Conservation (phyloP, 2,888 invertebrate species). For the Thyatira batis region DNA sequence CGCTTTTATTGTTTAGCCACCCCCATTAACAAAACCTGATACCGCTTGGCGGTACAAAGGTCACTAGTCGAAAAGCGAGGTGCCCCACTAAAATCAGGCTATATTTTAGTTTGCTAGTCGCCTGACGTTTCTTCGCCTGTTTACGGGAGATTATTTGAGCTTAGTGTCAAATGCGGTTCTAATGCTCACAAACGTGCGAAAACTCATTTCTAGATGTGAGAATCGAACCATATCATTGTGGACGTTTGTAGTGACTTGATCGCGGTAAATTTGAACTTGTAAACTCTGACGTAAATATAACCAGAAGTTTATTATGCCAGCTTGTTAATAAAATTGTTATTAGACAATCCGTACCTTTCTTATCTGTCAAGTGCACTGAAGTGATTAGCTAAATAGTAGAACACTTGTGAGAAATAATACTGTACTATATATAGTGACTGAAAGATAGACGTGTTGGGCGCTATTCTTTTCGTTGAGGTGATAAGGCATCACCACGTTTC, state of each 20-base stretch:
- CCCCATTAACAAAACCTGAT: slow-evolving; percentile 67
- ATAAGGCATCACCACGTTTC: slow-evolving; percentile 74
- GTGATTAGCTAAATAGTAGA: slow-evolving; percentile 4
- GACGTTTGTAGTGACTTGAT: slow-evolving; percentile 42
- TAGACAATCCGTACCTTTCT: neutral
- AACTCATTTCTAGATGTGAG: slow-evolving; percentile 38
- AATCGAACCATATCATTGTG: slow-evolving; percentile 39
- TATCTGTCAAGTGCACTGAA: slow-evolving; percentile 8
- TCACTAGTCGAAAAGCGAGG: slow-evolving; percentile 49
- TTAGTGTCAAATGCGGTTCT: slow-evolving; percentile 40
- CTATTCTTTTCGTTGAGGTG: slow-evolving; percentile 26
- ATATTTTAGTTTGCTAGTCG: slow-evolving; percentile 38
- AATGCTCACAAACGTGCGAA: slow-evolving; percentile 34
- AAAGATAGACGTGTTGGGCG: slow-evolving; percentile 11
- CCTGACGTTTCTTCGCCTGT: slow-evolving; percentile 30
- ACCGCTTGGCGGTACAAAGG: slow-evolving; percentile 58
- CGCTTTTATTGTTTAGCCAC: slow-evolving; percentile 68
- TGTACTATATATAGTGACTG: slow-evolving; percentile 16
- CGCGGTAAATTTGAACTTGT: slow-evolving; percentile 40
- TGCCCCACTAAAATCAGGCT: slow-evolving; percentile 34
- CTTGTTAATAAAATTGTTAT: neutral
- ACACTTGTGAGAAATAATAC: slow-evolving; percentile 9
- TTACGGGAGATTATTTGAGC: slow-evolving; percentile 32
- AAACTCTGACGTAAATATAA: slow-evolving; percentile 10
- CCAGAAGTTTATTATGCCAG: neutral